Evolutionary conservation across 2,888 invertebrate genomes (phyloP), one percentile per base, ranked within the genome.

Genomic region (Hypena proboscidalis): DNA sequence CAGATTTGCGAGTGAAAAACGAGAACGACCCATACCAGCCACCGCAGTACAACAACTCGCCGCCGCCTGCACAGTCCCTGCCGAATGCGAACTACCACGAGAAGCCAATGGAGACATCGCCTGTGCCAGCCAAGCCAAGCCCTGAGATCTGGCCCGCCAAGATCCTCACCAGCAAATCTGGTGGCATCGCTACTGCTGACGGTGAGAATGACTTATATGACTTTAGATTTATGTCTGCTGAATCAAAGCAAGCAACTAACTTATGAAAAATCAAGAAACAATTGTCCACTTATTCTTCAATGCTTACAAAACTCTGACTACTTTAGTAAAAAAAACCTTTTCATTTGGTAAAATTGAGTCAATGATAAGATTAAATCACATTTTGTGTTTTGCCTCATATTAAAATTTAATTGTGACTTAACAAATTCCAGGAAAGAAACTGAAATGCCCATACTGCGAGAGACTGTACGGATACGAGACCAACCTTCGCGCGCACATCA

Each of bases 391-490:
- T 17, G 17, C 17, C 17, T 17, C 17, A 17, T 17, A 13, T 9
- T n/a, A 9, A 14, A 6, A 0, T 6, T 7, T 7, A 4, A 10
- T 10, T 21, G 2, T 21, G 14, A 2, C 2, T 23, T 19, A 4
- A 22, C 27, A 20, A 27, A 39, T 91, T 92, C 2, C 92, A 97
- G 97, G 97, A 75, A 97, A 97, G 87, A 97, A 97, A 88, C 92
- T 97, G 77, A 97, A 97, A 92, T 97, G 97, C 90, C 96, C 97
- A 75, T 97, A 96, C 88, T 97, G 97, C 92, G 97, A 97, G 90
- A 93, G 97, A 77, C 92, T 97, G 51, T 97, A 97, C 89, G 97
- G 97, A 58, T 97, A 97, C 85, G 97, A 97, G 93, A 97, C 97
- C 76, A 97, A 97, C 84, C 90, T 97, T 80, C 94, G 97, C 65